Conservation (phyloP, 1,140 invertebrate genomes). For the Saxidomus purpurata region DNA sequence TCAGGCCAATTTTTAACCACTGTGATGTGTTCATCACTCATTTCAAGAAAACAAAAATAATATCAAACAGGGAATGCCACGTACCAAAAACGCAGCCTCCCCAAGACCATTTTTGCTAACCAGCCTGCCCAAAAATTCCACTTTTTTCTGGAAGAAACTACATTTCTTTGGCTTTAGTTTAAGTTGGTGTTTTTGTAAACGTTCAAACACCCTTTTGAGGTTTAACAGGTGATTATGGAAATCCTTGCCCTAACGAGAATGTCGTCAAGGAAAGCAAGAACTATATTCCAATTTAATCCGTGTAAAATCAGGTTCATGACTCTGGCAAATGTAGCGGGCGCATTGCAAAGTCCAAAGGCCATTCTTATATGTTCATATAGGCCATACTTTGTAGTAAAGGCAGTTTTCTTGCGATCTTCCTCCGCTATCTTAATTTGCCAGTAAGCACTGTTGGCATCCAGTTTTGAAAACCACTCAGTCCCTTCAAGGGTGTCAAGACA, state of each 20-base stretch:
- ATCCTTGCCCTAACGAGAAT: constrained; percentile 41
- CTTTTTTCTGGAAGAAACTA: constrained; percentile 67
- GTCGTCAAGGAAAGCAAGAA: constrained; percentile 70
- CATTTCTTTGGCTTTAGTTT: constrained; percentile 65
- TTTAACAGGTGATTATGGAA: constrained; percentile 24
- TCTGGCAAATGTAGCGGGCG: constrained; percentile 25
- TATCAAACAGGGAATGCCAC: no score
- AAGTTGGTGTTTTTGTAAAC: constrained; percentile 28
- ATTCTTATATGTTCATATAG: constrained; percentile 20
- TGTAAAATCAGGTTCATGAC: constrained; percentile 43
- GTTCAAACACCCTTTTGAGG: constrained; percentile 36
- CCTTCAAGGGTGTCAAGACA: not conserved
- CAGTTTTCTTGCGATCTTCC: constrained; percentile 29
- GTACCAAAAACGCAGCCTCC: no score
- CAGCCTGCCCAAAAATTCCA: constrained; percentile 67
- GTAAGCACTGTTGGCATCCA: constrained; percentile 33
- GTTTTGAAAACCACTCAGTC: constrained; percentile 13
- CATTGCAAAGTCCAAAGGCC: constrained; percentile 60
- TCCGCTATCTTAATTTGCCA: constrained; percentile 16
- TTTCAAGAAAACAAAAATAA: no score
- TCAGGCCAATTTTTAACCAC: constrained; percentile 46
- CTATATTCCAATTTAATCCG: constrained; percentile 45
- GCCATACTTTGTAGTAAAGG: constrained; percentile 16
- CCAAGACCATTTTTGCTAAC: constrained; percentile 30
- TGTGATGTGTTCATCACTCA: constrained; percentile 10